Conservation (phyloP, 2,797 vertebrate genomes). For the Lophotriccus pileatus region DNA sequence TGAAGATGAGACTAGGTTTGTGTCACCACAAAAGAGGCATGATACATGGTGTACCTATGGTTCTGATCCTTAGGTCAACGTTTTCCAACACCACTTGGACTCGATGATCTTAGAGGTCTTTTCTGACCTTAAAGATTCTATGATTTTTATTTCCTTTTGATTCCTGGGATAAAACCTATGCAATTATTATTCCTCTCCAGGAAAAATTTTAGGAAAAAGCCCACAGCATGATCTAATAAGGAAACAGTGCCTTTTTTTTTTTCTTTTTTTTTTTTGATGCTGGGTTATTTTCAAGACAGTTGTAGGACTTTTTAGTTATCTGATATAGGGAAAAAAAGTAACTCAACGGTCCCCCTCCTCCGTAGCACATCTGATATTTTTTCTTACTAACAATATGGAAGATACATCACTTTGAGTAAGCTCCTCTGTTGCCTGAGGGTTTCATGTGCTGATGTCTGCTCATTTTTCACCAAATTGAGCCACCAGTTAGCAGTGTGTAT, state of each 20-base stretch:
- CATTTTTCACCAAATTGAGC: background rate
- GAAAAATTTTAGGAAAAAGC: background rate
- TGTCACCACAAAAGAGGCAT: background rate
- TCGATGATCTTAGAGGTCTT: background rate
- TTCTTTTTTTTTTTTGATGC: background rate
- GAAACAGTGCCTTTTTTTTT: background rate
- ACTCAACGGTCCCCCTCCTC: fast-evolving
- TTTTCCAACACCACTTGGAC: background rate
- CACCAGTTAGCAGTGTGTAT: background rate
- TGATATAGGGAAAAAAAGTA: background rate
- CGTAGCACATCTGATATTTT: background rate
- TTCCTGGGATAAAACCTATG: background rate
- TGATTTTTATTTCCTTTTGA: background rate
- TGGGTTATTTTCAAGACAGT: background rate
- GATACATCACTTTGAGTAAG: background rate
- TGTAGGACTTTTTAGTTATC: background rate
- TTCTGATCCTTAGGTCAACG: background rate
- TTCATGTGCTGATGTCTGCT: background rate
- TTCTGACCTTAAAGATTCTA: no score
- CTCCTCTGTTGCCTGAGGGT: background rate
- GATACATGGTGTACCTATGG: background rate
- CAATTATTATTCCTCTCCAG: background rate
- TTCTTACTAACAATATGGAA: background rate
- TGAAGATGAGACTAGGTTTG: background rate
- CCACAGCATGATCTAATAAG: background rate